Conservation (phyloP, 2,888 invertebrate species). For the Ichneumoninae sp. region DNA sequence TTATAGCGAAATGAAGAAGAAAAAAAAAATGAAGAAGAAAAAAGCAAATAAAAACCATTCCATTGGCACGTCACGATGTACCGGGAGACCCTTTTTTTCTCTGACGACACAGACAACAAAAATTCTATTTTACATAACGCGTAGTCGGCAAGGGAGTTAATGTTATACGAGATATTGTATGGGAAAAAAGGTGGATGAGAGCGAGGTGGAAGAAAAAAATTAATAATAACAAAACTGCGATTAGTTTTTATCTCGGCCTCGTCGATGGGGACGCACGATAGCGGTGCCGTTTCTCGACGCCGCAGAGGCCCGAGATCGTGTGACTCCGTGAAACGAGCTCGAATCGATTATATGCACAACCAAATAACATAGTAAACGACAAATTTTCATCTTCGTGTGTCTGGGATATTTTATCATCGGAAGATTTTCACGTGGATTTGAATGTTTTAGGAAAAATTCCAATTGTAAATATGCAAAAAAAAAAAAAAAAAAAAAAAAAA, state of each 20-base stretch:
- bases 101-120: slow-evolving; percentile 71
- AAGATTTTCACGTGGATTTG: slow-evolving; percentile 69
- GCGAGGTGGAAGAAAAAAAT: slow-evolving; percentile 14
- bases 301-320: neutral
- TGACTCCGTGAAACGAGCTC: slow-evolving; percentile 46
- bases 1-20: slow-evolving; percentile 42
- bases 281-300: neutral
- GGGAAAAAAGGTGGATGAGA: slow-evolving; percentile 23
- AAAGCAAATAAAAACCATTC: slow-evolving; percentile 66
- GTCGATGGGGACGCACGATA: slow-evolving; percentile 31
- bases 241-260: slow-evolving; percentile 56
- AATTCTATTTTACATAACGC: slow-evolving; percentile 79
- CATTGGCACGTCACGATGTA: slow-evolving; percentile 71
- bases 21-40: slow-evolving; percentile 31
- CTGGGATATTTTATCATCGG: slow-evolving; percentile 61
- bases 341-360: slow-evolving; percentile 59
- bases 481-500: neutral
- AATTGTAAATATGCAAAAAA: slow-evolving; percentile 66
- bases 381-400: slow-evolving; percentile 49
- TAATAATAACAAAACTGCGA: slow-evolving; percentile 56
- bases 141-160: slow-evolving; percentile 72
- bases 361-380: slow-evolving; percentile 57
- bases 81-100: slow-evolving; percentile 70
- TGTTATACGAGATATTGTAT: slow-evolving; percentile 69
- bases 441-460: slow-evolving; percentile 62